These are phyloP conservation scores for Drosophila repleta DNA, from an alignment of 1,140 invertebrate species.

Conservation along the genomic window DNA sequence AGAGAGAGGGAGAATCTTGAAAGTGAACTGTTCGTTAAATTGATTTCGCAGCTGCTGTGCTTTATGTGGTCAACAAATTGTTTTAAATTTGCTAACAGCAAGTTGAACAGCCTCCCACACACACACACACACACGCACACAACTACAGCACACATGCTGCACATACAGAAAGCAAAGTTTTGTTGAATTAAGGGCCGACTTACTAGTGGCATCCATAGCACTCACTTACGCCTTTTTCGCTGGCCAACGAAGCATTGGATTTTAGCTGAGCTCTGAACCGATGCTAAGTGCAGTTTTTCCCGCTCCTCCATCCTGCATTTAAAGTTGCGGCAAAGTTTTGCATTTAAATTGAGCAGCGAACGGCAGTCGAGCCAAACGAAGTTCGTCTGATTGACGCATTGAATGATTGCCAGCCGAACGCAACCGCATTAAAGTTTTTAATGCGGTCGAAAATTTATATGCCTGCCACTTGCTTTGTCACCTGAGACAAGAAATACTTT, in stretches of 20 bases:
- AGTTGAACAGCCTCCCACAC: constrained; percentile 40
- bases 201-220: constrained; percentile 31
- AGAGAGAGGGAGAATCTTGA: constrained; percentile 6
- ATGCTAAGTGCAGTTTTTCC: constrained; percentile 34
- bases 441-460: constrained; percentile 36
- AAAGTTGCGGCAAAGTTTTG: constrained; percentile 70
- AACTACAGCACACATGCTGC: constrained; percentile 12
- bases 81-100: constrained; percentile 52
- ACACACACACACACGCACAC: neutral
- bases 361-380: constrained; percentile 43
- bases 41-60: constrained; percentile 36
- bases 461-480: constrained; percentile 38
- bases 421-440: constrained; percentile 25
- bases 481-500: constrained; percentile 34
- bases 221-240: constrained; percentile 63
- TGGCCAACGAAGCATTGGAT: constrained; percentile 59
- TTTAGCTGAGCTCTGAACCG: constrained; percentile 50
- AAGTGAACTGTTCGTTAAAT: constrained; percentile 7
- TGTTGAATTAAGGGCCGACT: constrained; percentile 43
- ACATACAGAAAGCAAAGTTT: constrained; percentile 37
- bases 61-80: constrained; percentile 49
- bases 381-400: constrained; percentile 66
- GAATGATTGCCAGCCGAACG: constrained; percentile 55
- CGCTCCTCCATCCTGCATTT: constrained; percentile 44
- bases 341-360: constrained; percentile 69